Evolutionary conservation across 2,888 invertebrate species (phyloP).

Genomic region (Drosophila stalkeri): DNA sequence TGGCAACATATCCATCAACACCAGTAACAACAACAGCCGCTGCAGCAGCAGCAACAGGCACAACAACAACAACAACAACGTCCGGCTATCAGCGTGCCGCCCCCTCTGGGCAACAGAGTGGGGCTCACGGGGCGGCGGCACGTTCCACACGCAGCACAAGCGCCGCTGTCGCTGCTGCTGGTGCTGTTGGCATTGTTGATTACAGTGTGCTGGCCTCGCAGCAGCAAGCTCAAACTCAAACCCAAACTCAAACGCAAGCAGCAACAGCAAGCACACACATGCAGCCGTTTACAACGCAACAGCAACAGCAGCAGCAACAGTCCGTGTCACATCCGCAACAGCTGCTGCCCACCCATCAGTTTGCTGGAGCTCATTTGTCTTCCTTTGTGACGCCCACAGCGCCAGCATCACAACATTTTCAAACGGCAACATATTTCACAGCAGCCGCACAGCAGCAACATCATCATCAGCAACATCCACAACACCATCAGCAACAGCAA

Average conservation of each 20-base stretch:
- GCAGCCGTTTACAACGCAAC: constrained; percentile 48
- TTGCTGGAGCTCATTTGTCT: constrained; percentile 66
- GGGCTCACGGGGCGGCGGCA: constrained; percentile 83
- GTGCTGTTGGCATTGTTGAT: constrained; percentile 65
- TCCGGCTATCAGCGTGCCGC: constrained; percentile 83
- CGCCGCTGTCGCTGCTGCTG: constrained; percentile 44
- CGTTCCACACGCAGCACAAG: constrained; percentile 66
- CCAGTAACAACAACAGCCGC: constrained; percentile 30
- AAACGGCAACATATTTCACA: constrained; percentile 65
- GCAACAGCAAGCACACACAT: constrained; percentile 42
- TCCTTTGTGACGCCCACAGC: constrained; percentile 64
- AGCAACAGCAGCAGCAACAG: constrained; percentile 46
- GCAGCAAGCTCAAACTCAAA: constrained; percentile 8
- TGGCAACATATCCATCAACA: constrained; percentile 53
- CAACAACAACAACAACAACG: constrained; percentile 81
- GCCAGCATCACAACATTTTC: constrained; percentile 65
- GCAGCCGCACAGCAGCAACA: constrained; percentile 63
- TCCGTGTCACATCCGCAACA: constrained; percentile 55
- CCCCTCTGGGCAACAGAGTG: constrained; percentile 60
- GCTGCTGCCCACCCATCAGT: constrained; percentile 64
- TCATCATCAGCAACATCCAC: constrained; percentile 45
- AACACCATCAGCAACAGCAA: constrained; percentile 35
- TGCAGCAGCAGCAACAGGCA: constrained; percentile 37
- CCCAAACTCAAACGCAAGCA: neutral
- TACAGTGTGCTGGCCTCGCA: constrained; percentile 60